These are phyloP conservation scores for Odontamblyopus rebecca DNA, from an alignment of 2,797 vertebrate genomes.

Conservation along the genomic window DNA sequence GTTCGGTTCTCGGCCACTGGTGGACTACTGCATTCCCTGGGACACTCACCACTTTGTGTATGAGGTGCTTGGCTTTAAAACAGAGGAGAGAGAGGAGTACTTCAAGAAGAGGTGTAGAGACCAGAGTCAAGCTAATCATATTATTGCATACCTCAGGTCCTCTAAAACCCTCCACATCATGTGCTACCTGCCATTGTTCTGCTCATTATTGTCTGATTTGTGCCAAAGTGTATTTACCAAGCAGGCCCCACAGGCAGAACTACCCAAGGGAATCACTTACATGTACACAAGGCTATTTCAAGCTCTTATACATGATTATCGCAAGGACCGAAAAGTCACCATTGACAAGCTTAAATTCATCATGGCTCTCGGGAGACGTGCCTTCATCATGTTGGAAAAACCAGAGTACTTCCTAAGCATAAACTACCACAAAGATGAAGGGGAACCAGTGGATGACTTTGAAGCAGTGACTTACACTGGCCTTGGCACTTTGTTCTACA, in stretches of 20 bases:
- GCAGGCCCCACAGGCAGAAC: conserved; percentile 15
- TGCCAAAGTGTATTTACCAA: conserved; percentile 44
- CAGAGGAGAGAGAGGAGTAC: conserved; percentile 66
- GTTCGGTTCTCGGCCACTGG: conserved; percentile 57
- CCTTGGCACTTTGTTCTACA: conserved; percentile 63
- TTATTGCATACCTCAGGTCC: conserved; percentile 62
- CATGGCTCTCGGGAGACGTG: conserved; percentile 66
- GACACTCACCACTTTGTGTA: conserved; percentile 48
- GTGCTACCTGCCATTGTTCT: conserved; percentile 79
- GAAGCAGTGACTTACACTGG: conserved; percentile 38
- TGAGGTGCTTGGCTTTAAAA: conserved; percentile 72
- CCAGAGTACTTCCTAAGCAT: conserved; percentile 41
- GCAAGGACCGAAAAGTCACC: conserved; percentile 19
- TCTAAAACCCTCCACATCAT: conserved; percentile 72
- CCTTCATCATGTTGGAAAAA: conserved; percentile 65
- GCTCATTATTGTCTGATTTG: conserved; percentile 53
- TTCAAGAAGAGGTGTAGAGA: conserved; percentile 70
- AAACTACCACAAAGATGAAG: conserved; percentile 34
- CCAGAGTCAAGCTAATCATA: conserved; percentile 51
- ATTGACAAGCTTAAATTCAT: conserved; percentile 56
- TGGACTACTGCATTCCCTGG: conserved; percentile 48
- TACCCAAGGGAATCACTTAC: conserved; percentile 66
- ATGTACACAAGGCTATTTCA: conserved; percentile 74
- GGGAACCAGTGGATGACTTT: conserved; percentile 42
- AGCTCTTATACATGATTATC: conserved; percentile 32